These are phyloP conservation scores for Pipistrellus pipistrellus DNA, from an alignment of 2,797 vertebrate species.

Conservation along the genomic window DNA sequence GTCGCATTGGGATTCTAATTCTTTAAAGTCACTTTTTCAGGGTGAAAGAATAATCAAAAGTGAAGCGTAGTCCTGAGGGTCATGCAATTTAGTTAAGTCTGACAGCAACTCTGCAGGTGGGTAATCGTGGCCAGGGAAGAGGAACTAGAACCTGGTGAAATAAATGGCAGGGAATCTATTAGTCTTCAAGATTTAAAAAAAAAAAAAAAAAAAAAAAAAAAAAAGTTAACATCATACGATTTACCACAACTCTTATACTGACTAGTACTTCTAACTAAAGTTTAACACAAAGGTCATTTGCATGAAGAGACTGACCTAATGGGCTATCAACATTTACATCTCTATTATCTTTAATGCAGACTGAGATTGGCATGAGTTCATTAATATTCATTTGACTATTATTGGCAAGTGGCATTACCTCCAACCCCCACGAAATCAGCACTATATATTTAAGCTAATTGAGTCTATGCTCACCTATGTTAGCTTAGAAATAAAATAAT, in stretches of 20 bases:
- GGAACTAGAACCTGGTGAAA: neutral
- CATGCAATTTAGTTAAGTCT: conserved; percentile 50
- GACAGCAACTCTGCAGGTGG: neutral
- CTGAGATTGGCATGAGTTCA: neutral
- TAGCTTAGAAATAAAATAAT: neutral
- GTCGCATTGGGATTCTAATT: conserved; percentile 56
- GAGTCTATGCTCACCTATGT: neutral
- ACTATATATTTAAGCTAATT: neutral
- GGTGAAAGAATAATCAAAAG: conserved; percentile 56
- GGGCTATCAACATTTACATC: neutral
- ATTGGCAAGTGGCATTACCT: neutral
- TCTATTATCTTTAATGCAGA: neutral
- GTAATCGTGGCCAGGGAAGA: neutral
- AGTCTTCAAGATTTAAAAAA: neutral
- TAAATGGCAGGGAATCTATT: neutral
- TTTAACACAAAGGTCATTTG: neutral
- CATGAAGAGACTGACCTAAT: neutral
- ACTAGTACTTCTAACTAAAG: neutral
- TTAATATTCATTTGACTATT: neutral
- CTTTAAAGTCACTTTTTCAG: conserved; percentile 54
- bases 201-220: neutral
- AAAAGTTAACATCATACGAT: neutral
- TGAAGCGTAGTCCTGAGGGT: conserved; percentile 36
- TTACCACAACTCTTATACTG: too few relatives aligned
- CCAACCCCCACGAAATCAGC: neutral